Evolutionary conservation across 2,888 invertebrate genomes (phyloP), one percentile per base, ranked within the genome.

Genomic region (Ctenicera cuprea): DNA sequence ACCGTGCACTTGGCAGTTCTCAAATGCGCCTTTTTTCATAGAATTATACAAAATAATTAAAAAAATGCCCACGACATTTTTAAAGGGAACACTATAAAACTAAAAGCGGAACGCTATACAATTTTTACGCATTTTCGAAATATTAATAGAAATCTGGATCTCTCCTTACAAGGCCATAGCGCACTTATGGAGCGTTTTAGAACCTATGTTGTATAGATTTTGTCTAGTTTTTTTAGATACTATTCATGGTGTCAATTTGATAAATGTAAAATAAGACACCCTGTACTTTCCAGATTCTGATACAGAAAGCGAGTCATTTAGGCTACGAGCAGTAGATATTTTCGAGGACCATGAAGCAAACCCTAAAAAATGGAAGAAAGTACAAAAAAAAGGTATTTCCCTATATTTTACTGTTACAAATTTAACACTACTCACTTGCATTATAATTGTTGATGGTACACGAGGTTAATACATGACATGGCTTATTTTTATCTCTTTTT

Each of bases 371-470:
- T 4, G 38, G n/a, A 38, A 38, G 38, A 38, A 38, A 38, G 38
- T 11, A 38, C 38, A 26, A 38, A 38, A 38, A 38, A 38, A 38
- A 38, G 38, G 38, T 38, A 38, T 38, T 38, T 38, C 1, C 7
- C 9, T 38, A 38, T 8, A 38, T 38, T 38, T 38, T 12, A 38
- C n/a, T 26, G 5, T 38, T n/a, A 38, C 5, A 38, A 38, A 2
- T n/a, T 38, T 38, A 38, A 38, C 2, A n/a, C 38, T 38, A 38
- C n/a, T 7, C 9, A 9, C 38, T 1, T 38, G 38, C 38, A 73
- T 70, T 67, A 41, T 63, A 67, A 71, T 59, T 30, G 2, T 48
- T n/a, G 16, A 48, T 14, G 2, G 9, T 9, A 48, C 8, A 8
- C 14, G 18, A 8, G 9, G 8, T n/a, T 14, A 48, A 8, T 8